Evolutionary conservation across 92 coral and sea anemone genomes (phyloP).

Genomic region (Actinernus sp.): DNA sequence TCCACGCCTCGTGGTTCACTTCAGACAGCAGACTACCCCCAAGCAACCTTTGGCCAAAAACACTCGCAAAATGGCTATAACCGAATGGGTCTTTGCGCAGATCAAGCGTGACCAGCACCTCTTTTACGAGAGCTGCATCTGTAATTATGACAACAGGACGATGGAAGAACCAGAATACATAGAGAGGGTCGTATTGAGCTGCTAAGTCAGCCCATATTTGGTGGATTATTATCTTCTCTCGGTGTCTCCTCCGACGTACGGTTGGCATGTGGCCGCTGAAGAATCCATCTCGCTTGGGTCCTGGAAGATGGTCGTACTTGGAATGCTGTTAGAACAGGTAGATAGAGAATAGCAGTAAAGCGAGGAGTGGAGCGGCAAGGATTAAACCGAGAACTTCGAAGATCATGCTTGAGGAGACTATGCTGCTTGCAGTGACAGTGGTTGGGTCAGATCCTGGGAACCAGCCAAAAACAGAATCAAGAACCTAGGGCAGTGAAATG

Average conservation of each 20-base stretch:
- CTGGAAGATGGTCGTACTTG: conserved; percentile 85
- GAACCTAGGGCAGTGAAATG: too few relatives aligned
- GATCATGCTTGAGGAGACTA: too few relatives aligned
- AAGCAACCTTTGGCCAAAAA: conserved; percentile 86
- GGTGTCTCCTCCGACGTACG: conserved; percentile 58
- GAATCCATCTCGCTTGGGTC: conserved; percentile 82
- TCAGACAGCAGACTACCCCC: conserved; percentile 86
- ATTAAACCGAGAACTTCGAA: too few relatives aligned
- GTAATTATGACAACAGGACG: conserved; percentile 83
- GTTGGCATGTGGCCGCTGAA: conserved; percentile 77
- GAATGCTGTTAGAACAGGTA: too few relatives aligned
- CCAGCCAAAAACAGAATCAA: too few relatives aligned
- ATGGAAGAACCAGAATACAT: conserved; percentile 86
- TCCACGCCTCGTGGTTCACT: conserved; percentile 67
- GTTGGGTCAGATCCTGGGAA: too few relatives aligned
- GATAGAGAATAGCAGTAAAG: too few relatives aligned
- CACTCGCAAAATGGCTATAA: conserved; percentile 73
- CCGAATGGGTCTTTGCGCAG: conserved; percentile 85
- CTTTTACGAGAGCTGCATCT: conserved; percentile 77
- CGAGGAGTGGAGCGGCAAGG: too few relatives aligned
- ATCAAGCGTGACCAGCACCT: conserved; percentile 77
- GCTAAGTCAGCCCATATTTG: conserved; percentile 85
- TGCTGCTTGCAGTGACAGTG: too few relatives aligned
- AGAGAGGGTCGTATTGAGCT: conserved; percentile 73
- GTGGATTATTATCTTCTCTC: conserved; percentile 68